Conservation (phyloP, 1,140 invertebrate genomes). For the Achatina immaculata region DNA sequence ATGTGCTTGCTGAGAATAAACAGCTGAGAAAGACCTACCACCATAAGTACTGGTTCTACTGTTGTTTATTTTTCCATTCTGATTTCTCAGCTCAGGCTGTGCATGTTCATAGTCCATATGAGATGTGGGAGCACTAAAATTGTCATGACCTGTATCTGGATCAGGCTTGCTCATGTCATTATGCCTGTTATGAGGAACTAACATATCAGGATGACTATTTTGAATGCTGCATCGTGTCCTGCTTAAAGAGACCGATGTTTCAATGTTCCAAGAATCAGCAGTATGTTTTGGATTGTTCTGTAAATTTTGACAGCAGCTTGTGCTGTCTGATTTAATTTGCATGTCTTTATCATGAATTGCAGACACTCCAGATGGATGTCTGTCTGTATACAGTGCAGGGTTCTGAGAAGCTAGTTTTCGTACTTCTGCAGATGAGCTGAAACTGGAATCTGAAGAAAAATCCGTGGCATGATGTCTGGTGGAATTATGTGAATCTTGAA, state of each 20-base stretch:
- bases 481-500: neutral
- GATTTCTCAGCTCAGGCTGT: neutral
- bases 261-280: too few relatives aligned
- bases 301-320: too few relatives aligned
- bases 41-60: neutral
- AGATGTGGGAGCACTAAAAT: neutral
- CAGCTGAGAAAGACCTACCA: conserved; percentile 13
- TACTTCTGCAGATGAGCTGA: conserved; percentile 21
- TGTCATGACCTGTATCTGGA: neutral
- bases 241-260: too few relatives aligned
- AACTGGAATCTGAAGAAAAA: neutral
- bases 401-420: conserved; percentile 17
- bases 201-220: too few relatives aligned
- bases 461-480: neutral
- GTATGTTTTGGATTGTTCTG: too few relatives aligned
- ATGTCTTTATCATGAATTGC: neutral
- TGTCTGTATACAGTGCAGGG: conserved; percentile 23
- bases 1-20: neutral
- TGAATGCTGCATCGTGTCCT: too few relatives aligned
- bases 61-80: neutral
- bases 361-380: neutral
- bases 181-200: too few relatives aligned
- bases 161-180: neutral
- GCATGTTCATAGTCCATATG: neutral
- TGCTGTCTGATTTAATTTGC: neutral